Base-by-base conservation (phyloP, 2,888 invertebrate genomes). In the Caenorhabditis uteleia region DNA sequence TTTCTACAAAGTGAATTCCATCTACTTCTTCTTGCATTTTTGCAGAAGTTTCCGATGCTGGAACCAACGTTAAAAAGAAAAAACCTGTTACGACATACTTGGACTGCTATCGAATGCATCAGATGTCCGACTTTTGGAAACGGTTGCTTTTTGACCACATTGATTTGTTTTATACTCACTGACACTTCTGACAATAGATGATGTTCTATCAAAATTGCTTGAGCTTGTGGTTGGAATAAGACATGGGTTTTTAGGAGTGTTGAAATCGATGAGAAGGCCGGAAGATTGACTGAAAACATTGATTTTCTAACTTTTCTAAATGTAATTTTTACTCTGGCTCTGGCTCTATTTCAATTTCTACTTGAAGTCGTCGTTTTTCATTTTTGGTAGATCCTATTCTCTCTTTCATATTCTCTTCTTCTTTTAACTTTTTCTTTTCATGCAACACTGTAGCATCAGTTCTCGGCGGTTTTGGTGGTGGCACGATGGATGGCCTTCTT, bases 171-270 rank as follows among this genome's bases (percentile, higher is more conserved):
- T 80, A 62, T 78, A 77, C 39, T 84, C 83, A 42, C 83, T 82
- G 33, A 80, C 77, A 58, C 78, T 80, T 25, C 82, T 70, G 2
- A 84, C 82, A 61, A 85, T 83, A 16, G 84, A 77, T 16, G 66
- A 51, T 20, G 48, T 49, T 23, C 64, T 27, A 10, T 56, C 44
- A 34, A 62, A 56, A 39, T 29, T 43, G 33, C 40, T 49, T 12
- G 45, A 27, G 3, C 26, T 18, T 16, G n/a, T n/a, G n/a, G n/a
- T n/a, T n/a, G n/a, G n/a, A n/a, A n/a, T n/a, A n/a, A n/a, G n/a
- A n/a, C n/a, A n/a, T n/a, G n/a, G n/a, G n/a, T n/a, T n/a, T n/a
- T n/a, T n/a, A n/a, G n/a, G n/a, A n/a, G n/a, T n/a, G n/a, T n/a
- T n/a, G n/a, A n/a, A n/a, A n/a, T n/a, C n/a, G n/a, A n/a, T n/a